Evolutionary conservation across 2,113 vertebrate genomes (phyloP), one percentile per base, ranked within the genome.

Genomic region (Lophotis ruficrista): DNA sequence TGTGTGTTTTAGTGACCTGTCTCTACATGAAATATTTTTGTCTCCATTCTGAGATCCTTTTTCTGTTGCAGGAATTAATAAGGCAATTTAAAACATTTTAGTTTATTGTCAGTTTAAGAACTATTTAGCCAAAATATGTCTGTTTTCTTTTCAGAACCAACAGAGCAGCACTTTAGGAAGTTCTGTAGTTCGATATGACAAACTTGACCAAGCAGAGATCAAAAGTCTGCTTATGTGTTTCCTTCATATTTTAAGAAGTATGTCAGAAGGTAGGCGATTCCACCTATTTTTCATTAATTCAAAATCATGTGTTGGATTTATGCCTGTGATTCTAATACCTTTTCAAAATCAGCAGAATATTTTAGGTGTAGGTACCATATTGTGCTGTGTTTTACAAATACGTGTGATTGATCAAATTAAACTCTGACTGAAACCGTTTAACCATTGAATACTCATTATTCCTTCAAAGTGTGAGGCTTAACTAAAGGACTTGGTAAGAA

Each of bases 141-240:
- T 87, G 33, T 92, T 97, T 95, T 84, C 68, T 89, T 90, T 97
- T 94, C 92, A 99, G 99, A 98, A 98, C 92, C 99, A 99, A 69
- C 98, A 98, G 35, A 97, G 98, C 76, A 98, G 98, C 21, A 96
- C 98, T 50, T 95, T 98, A 97, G 99, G 99, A 95, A 99, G 99
- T 93, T 96, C 98, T 9, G 94, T 99, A 65, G 97, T 99, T 93
- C 99, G 99, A 60, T 99, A 98, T 89, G 99, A 99, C 96, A 99
- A 99, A 97, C 98, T 99, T 89, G 99, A 99, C 89, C 99, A 99
- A 96, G 97, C 98, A 10, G 99, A 99, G 97, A 99, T 99, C 94
- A 99, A 99, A 97, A 99, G 98, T 87, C 98, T 99, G 60, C 98
- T 99, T 81, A 99, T 99, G 99, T 99, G 99, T 96, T 99, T 99